phyloP scores from a whole-genome alignment of 1,140 invertebrate species.

The fruit fly (Drosophila melanogaster) region DNA sequence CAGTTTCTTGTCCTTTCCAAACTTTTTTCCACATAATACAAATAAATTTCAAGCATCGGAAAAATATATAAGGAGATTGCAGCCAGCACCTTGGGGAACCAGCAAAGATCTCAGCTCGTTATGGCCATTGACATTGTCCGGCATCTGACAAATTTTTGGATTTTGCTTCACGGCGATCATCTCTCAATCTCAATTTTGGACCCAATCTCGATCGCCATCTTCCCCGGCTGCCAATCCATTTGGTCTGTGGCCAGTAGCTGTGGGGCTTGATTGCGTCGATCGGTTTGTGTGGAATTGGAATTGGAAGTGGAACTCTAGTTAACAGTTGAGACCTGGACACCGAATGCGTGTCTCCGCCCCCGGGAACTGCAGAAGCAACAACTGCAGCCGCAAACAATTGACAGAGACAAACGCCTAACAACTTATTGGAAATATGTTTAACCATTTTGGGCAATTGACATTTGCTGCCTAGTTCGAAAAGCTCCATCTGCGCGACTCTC shows the following conservation, averaged over 20 bases:
- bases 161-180: conserved; percentile 34
- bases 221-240: conserved; percentile 20
- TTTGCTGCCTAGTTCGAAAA: conserved; percentile 32
- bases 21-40: neutral
- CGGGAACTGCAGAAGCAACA: conserved; percentile 15
- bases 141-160: conserved; percentile 44
- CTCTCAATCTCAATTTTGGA: conserved; percentile 25
- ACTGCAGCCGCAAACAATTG: conserved; percentile 33
- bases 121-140: conserved; percentile 23
- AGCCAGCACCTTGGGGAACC: conserved; percentile 33
- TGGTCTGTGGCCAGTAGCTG: neutral
- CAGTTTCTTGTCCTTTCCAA: neutral
- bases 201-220: conserved; percentile 14
- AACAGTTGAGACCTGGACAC: conserved; percentile 32
- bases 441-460: conserved; percentile 78
- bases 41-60: neutral
- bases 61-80: conserved; percentile 40
- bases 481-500: neutral
- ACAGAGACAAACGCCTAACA: conserved; percentile 76
- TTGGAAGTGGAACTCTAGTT: conserved; percentile 38
- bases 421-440: conserved; percentile 81
- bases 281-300: neutral
- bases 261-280: conserved; percentile 36
- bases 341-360: conserved; percentile 39
- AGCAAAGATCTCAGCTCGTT: conserved; percentile 14